Percentiles rank a stretch among this genome's conserved stretches.
Conservation (phyloP, 2,888 invertebrate genomes). For the Cosmopolites sordidus region DNA sequence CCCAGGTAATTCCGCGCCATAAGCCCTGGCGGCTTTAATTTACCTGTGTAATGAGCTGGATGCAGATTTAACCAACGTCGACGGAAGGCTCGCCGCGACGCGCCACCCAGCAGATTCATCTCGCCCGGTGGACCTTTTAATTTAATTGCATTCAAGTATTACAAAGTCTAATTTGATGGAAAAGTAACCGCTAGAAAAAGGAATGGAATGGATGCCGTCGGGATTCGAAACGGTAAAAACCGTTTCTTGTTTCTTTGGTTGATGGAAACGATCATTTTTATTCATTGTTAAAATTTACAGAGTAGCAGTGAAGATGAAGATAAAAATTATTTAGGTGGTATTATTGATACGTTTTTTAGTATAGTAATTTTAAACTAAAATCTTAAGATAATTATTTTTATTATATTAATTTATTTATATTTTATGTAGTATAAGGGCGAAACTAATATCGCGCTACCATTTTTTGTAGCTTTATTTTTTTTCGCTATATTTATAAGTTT, state of each 20-base stretch:
- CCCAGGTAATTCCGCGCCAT: conserved; percentile 43
- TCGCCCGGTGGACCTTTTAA: conserved; percentile 26
- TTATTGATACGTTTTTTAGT: too few species aligned
- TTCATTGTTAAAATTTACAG: too few species aligned
- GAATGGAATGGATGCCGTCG: neutral
- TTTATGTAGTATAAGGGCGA: too few species aligned
- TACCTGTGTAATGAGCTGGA: conserved; percentile 48
- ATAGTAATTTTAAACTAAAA: too few species aligned
- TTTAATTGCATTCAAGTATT: conserved; percentile 27
- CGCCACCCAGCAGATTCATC: conserved; percentile 13
- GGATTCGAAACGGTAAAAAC: neutral
- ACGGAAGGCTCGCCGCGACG: conserved; percentile 16
- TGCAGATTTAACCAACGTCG: conserved; percentile 33
- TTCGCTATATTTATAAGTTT: too few species aligned
- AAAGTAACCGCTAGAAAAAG: conserved; percentile 14
- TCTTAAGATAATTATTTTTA: too few species aligned
- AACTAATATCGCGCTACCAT: too few species aligned
- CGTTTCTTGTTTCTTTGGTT: neutral
- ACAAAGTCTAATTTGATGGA: conserved; percentile 27
- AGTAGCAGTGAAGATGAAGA: too few species aligned
- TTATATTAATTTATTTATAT: too few species aligned
- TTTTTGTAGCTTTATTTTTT: too few species aligned
- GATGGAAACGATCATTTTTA: too few species aligned
- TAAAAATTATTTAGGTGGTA: too few species aligned
- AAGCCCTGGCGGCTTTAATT: conserved; percentile 40